phyloP scores from a whole-genome alignment of 2,113 vertebrate species.

The Ornithorhynchus anatinus region DNA sequence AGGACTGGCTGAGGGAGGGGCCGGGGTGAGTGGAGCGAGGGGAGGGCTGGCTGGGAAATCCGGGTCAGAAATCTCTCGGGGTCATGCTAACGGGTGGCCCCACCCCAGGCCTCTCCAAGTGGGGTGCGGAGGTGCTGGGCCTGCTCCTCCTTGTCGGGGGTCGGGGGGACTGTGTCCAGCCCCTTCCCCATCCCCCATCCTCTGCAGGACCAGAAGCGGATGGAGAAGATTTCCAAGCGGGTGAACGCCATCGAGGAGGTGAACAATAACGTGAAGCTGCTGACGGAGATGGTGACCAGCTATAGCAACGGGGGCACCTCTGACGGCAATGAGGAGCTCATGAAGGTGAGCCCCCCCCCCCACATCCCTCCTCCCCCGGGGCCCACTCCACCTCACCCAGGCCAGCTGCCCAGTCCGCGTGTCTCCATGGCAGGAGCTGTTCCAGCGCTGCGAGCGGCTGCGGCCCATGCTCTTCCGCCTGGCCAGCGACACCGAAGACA shows the following conservation, averaged over 20 bases:
- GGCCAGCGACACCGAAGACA: slow-evolving; percentile 97
- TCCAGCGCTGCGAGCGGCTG: slow-evolving; percentile 97
- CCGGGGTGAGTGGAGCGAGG: too few species aligned
- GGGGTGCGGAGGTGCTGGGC: background rate
- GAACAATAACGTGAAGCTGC: slow-evolving; percentile 90
- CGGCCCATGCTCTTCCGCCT: slow-evolving; percentile 92
- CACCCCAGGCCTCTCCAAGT: background rate
- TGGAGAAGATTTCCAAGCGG: slow-evolving; percentile 97
- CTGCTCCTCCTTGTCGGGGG: too few species aligned
- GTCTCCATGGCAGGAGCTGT: slow-evolving; percentile 81
- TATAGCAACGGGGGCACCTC: slow-evolving; percentile 82
- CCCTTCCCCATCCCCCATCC: rapidly evolving
- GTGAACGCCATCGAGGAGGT: slow-evolving; percentile 94
- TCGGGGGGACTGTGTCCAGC: too few species aligned
- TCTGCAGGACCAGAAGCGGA: slow-evolving; percentile 90
- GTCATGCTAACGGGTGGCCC: background rate
- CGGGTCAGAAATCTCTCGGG: too few species aligned
- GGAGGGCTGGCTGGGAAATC: too few species aligned
- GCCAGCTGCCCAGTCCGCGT: background rate
- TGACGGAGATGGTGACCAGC: slow-evolving; percentile 90
- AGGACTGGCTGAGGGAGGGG: background rate
- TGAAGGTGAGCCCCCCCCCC: slow-evolving; percentile 78
- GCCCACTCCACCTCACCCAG: rapidly evolving
- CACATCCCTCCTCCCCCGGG: rapidly evolving
- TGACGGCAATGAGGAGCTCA: slow-evolving; percentile 87